phyloP scores from a whole-genome alignment of 64 coral and sea anemone genomes.

The Dendronephthya gigantea region DNA sequence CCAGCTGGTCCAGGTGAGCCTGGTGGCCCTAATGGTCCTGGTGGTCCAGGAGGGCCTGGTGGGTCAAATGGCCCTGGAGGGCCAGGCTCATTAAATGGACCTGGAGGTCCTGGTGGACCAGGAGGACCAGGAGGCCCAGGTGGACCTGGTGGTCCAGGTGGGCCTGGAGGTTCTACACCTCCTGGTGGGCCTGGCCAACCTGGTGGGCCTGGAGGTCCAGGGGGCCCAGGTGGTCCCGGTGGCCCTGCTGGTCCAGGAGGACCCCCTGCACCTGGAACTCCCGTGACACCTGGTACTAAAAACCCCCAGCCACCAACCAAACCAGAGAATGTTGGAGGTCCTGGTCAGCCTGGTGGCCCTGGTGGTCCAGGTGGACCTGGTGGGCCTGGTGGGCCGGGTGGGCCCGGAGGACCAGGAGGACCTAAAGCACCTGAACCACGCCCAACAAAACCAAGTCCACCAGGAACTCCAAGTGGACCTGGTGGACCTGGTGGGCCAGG shows the following conservation, averaged over 20 bases:
- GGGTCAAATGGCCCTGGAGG: constrained; percentile 67
- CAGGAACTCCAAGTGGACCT: no score
- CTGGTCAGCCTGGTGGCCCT: constrained; percentile 55
- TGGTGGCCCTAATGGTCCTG: constrained; percentile 71
- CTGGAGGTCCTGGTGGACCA: constrained; percentile 43
- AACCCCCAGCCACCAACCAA: background rate
- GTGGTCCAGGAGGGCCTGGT: constrained; percentile 68
- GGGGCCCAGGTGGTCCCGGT: background rate
- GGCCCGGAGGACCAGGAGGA: background rate
- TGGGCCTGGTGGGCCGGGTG: constrained; percentile 57
- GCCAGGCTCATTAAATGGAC: constrained; percentile 39
- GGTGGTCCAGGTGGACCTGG: constrained; percentile 54
- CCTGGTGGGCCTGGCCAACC: background rate
- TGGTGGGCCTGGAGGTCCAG: constrained; percentile 8
- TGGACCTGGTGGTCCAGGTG: background rate
- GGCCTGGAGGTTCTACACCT: background rate
- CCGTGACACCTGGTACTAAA: no score
- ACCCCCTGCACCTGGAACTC: background rate
- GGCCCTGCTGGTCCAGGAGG: background rate
- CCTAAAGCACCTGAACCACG: no score
- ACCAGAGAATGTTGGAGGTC: constrained; percentile 57
- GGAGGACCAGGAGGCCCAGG: constrained; percentile 18
- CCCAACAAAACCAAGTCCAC: no score
- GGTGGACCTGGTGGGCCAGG: no score
- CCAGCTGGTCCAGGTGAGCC: background rate